phyloP scores from a whole-genome alignment of 30 jellyfish, hydroid and myxozoan genomes.

The Hydractinia symbiolongicarpus region DNA sequence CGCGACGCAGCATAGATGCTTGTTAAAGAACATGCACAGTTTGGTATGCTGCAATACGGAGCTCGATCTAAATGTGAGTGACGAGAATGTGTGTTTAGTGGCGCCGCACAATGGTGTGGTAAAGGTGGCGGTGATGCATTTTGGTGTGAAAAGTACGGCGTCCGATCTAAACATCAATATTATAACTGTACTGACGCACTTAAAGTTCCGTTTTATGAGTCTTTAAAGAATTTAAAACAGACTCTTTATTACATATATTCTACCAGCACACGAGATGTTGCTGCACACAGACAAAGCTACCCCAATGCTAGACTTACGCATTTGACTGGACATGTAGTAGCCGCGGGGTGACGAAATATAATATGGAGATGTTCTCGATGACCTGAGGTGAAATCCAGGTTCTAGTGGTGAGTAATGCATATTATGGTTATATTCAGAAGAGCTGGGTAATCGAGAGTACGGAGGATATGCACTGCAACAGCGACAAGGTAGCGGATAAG shows the following conservation, averaged over 20 bases:
- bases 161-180: not conserved
- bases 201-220: not conserved
- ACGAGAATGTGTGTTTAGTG: not conserved
- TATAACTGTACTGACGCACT: not conserved
- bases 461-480: not conserved
- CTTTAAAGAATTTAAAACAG: too few species aligned
- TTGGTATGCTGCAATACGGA: constrained; percentile 9
- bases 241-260: not conserved
- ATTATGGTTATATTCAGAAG: not conserved
- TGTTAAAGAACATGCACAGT: constrained; percentile 10
- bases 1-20: too few species aligned
- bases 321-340: not conserved
- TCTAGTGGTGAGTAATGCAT: not conserved
- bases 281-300: not conserved
- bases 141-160: not conserved
- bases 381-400: not conserved
- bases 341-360: constrained; percentile 13
- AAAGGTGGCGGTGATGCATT: constrained; percentile 8
- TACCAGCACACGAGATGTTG: not conserved
- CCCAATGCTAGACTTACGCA: not conserved
- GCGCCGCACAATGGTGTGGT: not conserved
- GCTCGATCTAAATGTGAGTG: not conserved
- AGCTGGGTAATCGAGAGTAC: constrained; percentile 16
- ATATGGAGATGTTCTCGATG: constrained; percentile 16
- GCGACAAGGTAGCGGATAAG: constrained; percentile 1